phyloP scores from a whole-genome alignment of 2,113 vertebrate genomes.

The Rhabdornis inornatus region DNA sequence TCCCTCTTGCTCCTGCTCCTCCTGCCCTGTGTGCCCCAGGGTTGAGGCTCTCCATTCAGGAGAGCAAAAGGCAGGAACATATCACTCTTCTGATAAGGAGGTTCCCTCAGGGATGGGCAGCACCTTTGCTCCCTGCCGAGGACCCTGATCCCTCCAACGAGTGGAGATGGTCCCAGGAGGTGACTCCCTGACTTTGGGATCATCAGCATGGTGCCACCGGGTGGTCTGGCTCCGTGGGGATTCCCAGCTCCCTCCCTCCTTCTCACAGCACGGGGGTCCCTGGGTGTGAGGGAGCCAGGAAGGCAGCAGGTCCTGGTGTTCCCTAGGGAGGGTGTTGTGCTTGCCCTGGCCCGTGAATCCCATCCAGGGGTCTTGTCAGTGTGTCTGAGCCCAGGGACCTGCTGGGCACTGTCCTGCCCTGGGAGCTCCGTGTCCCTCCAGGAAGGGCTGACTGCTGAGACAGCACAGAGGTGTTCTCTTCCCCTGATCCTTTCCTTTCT shows the following conservation, averaged over 20 bases:
- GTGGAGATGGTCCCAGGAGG: not conserved
- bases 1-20: not conserved
- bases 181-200: not conserved
- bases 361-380: accelerated
- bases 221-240: accelerated
- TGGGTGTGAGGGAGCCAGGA: not conserved
- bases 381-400: not conserved
- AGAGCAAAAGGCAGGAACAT: not conserved
- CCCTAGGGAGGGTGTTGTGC: not conserved
- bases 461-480: not conserved
- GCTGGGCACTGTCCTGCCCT: not conserved
- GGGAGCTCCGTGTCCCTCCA: not conserved
- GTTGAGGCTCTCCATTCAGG: accelerated
- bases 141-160: accelerated
- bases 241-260: not conserved
- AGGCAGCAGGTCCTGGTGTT: not conserved
- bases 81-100: not conserved
- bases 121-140: not conserved
- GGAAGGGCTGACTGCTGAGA: not conserved
- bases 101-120: not conserved
- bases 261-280: accelerated
- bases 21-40: not conserved
- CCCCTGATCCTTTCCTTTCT: not conserved
- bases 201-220: accelerated
- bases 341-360: accelerated